phyloP scores from a whole-genome alignment of 2,113 vertebrate species.

The Antigone vipio region DNA sequence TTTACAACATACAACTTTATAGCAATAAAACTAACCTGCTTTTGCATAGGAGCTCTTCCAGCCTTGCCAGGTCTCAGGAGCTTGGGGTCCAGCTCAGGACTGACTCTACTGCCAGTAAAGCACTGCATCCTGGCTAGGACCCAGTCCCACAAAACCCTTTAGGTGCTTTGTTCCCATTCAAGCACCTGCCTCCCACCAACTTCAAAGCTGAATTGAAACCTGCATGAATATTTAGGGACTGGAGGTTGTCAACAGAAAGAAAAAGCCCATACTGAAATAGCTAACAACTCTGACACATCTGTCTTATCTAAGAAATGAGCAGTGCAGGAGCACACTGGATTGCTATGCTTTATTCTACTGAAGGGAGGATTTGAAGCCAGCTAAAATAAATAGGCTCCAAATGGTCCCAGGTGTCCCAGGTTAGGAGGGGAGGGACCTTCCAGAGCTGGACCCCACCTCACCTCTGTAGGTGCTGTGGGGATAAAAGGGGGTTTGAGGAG shows the following conservation, averaged over 20 bases:
- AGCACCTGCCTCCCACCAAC: not conserved
- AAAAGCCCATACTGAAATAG: not conserved
- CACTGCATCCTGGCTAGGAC: not conserved
- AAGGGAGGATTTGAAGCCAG: fast-evolving
- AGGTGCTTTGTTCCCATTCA: not conserved
- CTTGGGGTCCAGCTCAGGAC: not conserved
- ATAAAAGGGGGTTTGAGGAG: not conserved
- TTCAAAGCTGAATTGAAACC: not conserved
- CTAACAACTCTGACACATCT: not conserved
- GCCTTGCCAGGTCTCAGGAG: not conserved
- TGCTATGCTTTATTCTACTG: fast-evolving
- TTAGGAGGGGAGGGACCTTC: not conserved
- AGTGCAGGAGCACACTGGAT: fast-evolving
- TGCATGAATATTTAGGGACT: conserved; percentile 9
- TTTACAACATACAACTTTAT: fast-evolving
- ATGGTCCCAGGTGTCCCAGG: not conserved
- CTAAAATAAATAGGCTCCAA: not conserved
- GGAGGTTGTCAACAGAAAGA: not conserved
- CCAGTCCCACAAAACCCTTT: not conserved
- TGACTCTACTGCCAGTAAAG: not conserved
- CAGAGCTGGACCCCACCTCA: not conserved
- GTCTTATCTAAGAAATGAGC: fast-evolving
- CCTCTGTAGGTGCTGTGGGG: not conserved
- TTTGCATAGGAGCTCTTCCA: not conserved
- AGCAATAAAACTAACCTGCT: not conserved